These are phyloP conservation scores for Orchesella cincta DNA, from an alignment of 1,140 invertebrate species.

Conservation along the genomic window DNA sequence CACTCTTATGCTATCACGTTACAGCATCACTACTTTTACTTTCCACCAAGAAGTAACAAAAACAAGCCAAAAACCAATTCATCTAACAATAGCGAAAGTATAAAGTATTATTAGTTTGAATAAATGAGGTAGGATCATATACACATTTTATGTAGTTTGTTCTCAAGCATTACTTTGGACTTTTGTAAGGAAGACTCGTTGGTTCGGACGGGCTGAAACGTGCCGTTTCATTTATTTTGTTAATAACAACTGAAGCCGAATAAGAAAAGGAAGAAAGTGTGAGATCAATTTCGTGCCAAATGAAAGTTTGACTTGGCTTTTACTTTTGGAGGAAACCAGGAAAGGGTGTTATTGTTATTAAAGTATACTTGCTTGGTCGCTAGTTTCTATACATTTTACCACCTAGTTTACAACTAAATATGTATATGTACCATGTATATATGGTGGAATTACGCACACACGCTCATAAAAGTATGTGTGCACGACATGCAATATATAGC, in stretches of 20 bases:
- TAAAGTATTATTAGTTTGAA: neutral
- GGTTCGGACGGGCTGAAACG: slow-evolving; percentile 28
- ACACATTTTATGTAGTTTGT: neutral
- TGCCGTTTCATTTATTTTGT: slow-evolving; percentile 50
- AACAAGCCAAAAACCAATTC: neutral
- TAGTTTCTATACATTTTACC: too few relatives aligned
- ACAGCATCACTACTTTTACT: too few relatives aligned
- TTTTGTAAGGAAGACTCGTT: slow-evolving; percentile 12
- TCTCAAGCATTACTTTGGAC: neutral
- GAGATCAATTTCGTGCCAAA: slow-evolving; percentile 34
- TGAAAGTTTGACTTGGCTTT: slow-evolving; percentile 23
- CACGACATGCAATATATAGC: too few relatives aligned
- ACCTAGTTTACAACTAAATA: too few relatives aligned
- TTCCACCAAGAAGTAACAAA: neutral
- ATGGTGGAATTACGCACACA: too few relatives aligned
- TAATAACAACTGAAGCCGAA: slow-evolving; percentile 37
- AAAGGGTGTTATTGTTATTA: too few relatives aligned
- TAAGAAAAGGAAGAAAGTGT: slow-evolving; percentile 18
- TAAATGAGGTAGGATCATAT: slow-evolving; percentile 16
- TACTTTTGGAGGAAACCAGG: neutral
- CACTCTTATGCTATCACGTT: too few relatives aligned
- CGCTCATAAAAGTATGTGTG: too few relatives aligned
- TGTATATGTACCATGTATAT: too few relatives aligned
- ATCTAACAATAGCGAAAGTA: neutral
- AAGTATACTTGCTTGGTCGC: too few relatives aligned